Percentiles rank a stretch among this genome's conserved stretches.
Conservation (phyloP, 2,113 vertebrate species). For the Scomber japonicus region DNA sequence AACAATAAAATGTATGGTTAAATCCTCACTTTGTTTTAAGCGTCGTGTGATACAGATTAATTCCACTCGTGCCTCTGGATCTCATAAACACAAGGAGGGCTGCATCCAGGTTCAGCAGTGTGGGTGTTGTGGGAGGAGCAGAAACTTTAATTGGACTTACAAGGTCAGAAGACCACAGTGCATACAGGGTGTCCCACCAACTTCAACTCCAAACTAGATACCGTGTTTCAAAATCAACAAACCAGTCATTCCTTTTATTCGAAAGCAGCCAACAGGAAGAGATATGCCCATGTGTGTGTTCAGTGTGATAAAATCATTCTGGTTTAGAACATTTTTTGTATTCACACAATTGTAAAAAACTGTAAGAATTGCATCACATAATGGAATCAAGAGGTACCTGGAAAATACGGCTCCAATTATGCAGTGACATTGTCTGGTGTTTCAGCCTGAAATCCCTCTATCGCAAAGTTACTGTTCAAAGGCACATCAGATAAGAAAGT, state of each 20-base stretch:
- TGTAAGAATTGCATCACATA: no score
- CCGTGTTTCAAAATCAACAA: background rate
- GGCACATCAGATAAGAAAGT: conserved; percentile 43
- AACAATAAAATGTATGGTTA: conserved; percentile 28
- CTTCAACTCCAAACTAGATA: background rate
- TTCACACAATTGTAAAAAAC: no score
- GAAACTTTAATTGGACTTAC: conserved; percentile 6
- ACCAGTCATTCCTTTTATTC: background rate
- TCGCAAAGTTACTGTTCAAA: conserved; percentile 25
- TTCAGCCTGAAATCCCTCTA: background rate
- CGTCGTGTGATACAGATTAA: background rate
- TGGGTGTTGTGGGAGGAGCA: conserved; percentile 20
- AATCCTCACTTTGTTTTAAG: background rate
- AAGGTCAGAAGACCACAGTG: background rate
- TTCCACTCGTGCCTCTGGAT: background rate
- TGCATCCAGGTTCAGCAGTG: background rate
- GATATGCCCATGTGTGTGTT: no score
- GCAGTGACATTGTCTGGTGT: background rate
- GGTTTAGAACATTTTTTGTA: no score
- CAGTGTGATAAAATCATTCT: no score
- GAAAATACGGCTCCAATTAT: background rate
- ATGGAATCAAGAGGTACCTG: background rate
- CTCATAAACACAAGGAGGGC: conserved; percentile 27
- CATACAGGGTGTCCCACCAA: background rate
- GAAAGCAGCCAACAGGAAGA: no score